Evolutionary conservation across 1,140 invertebrate genomes (phyloP), one percentile per base, ranked within the genome.

Genomic region (Bombus haemorrhoidalis): DNA sequence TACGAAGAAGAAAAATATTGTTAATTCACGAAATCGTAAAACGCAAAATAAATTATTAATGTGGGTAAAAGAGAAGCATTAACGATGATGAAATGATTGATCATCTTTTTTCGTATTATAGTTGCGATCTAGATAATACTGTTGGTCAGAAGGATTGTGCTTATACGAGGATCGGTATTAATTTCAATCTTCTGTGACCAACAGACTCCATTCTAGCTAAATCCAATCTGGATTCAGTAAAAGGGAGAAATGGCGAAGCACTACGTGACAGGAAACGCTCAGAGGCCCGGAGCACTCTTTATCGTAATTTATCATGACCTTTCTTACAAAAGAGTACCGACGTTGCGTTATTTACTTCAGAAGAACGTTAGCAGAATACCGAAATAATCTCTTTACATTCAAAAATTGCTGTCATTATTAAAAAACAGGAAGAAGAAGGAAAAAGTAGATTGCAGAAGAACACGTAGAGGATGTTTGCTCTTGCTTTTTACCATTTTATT

Each of bases 301-400:
- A 83, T 77, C 43, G 74, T 83, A 83, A 83, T 78, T 83, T 83
- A 83, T 83, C 82, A 83, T 83, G 82, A 83, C 74, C 82, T 83
- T 78, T 83, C 82, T 41, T 69, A 83, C 64, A 78, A 69, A 83
- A 32, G 43, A 83, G 8, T 18, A 28, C n/a, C 22, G 73, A 77
- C 47, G 47, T 69, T 83, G 37, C 74, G 43, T 76, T 83, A 68
- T 47, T 57, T 81, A 25, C 62, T n/a, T 34, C 34, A 2, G n/a
- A n/a, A 15, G 32, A 15, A 28, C 12, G 32, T 37, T 68, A 28
- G 6, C 28, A 3, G 62, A 64, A 39, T 68, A 57, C 43, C 47
- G 1, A 59, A 69, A 59, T n/a, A 76, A 43, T 59, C 18, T 22
- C 64, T 22, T 47, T 13, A 37, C 28, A 39, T 62, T 37, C 15